A percentile compares a stretch with the other conserved stretches of the same genome.
Evolutionary conservation across 2,888 invertebrate genomes (phyloP).

Genomic region (Ectropis crepuscularia): DNA sequence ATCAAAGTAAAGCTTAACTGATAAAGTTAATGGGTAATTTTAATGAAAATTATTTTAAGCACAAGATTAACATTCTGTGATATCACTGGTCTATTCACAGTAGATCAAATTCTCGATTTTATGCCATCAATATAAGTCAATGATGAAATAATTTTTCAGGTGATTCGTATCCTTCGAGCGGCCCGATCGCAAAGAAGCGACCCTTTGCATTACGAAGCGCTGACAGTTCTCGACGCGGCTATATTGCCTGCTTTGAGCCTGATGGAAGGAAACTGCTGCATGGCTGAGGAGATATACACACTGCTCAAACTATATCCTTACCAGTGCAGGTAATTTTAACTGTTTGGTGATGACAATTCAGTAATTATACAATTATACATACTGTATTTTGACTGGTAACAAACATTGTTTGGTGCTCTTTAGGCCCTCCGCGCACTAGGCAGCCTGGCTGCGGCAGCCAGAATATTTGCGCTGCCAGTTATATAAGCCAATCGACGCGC

Average conservation of each 20-base stretch:
- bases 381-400: no score
- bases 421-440: no score
- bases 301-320: conserved; percentile 94
- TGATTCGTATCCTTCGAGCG: conserved; percentile 75
- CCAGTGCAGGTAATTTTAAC: conserved; percentile 86
- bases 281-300: conserved; percentile 98
- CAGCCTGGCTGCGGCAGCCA: no score
- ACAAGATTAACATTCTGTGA: no score
- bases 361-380: conserved; percentile 2
- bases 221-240: conserved; percentile 94
- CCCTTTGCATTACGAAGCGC: conserved; percentile 91
- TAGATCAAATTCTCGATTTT: no score
- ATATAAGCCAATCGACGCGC: no score
- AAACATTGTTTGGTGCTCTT: no score
- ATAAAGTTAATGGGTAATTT: no score
- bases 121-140: neutral
- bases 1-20: no score
- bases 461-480: no score
- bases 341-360: conserved; percentile 5
- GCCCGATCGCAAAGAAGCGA: conserved; percentile 73
- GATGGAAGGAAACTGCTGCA: conserved; percentile 97
- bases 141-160: conserved; percentile 52
- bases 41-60: no score
- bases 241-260: conserved; percentile 96
- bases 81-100: no score